A percentile compares a stretch with the other conserved stretches of the same genome.
phyloP scores from a whole-genome alignment of 1,140 invertebrate genomes.

The Lepidurus couesii region DNA sequence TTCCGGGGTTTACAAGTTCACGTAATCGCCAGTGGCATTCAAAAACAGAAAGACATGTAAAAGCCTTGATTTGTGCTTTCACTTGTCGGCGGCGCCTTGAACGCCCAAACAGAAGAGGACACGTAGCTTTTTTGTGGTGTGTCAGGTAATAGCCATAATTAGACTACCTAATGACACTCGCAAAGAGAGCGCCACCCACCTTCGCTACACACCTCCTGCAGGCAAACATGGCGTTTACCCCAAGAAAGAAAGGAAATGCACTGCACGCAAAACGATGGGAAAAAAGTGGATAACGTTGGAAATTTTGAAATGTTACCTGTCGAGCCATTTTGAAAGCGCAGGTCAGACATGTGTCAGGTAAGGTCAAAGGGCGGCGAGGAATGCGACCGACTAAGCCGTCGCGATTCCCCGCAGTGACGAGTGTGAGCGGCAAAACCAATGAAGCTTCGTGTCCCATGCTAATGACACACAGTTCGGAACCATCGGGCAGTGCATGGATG shows the following conservation, averaged over 20 bases:
- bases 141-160: slow-evolving; percentile 1
- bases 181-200: neutral
- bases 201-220: neutral
- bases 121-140: neutral
- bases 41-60: neutral
- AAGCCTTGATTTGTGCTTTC: neutral
- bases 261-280: neutral
- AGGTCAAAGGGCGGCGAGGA: slow-evolving; percentile 38
- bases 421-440: slow-evolving; percentile 40
- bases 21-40: no score
- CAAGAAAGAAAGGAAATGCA: neutral
- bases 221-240: neutral
- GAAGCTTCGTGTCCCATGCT: slow-evolving; percentile 38
- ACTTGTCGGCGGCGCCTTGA: neutral
- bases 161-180: slow-evolving; percentile 3
- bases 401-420: slow-evolving; percentile 40
- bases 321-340: slow-evolving; percentile 24
- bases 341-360: slow-evolving; percentile 19
- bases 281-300: no score
- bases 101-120: neutral
- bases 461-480: slow-evolving; percentile 41
- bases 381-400: slow-evolving; percentile 42
- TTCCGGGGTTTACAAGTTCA: no score
- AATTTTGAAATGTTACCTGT: slow-evolving; percentile 4
- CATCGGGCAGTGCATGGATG: slow-evolving; percentile 40